Evolutionary conservation across 1,140 invertebrate species (phyloP).

Genomic region (Anastrepha ludens): DNA sequence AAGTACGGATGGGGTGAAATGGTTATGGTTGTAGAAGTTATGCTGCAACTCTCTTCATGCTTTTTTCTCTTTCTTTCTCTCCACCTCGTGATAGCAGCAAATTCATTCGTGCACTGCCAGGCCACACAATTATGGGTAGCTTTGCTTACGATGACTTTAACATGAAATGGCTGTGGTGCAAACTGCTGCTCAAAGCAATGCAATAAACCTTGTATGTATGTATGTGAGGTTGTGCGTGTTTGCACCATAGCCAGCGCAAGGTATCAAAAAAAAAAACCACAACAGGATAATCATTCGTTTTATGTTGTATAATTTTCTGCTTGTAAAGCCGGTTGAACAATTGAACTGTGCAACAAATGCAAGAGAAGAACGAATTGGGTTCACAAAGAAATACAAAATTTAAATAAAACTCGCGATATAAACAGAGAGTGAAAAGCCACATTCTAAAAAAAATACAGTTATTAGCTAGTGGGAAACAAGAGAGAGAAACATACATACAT

Average conservation of each 20-base stretch:
- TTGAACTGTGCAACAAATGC: constrained; percentile 3
- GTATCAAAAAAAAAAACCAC: constrained; percentile 58
- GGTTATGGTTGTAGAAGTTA: constrained; percentile 11
- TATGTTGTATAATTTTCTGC: constrained; percentile 72
- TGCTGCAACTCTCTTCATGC: background rate
- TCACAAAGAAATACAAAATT: too few species aligned
- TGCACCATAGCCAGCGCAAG: background rate
- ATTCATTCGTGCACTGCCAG: background rate
- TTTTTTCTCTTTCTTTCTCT: background rate
- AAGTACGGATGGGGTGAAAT: constrained; percentile 41
- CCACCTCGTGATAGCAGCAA: background rate
- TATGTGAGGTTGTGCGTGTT: background rate
- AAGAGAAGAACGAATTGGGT: too few species aligned
- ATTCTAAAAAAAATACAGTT: too few species aligned
- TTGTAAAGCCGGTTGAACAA: constrained; percentile 63
- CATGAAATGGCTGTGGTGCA: background rate
- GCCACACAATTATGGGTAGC: constrained; percentile 22
- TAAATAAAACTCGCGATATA: too few species aligned
- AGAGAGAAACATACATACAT: background rate
- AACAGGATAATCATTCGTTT: constrained; percentile 71
- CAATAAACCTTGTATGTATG: background rate
- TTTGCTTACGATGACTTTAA: constrained; percentile 22
- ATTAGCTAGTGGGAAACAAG: too few species aligned
- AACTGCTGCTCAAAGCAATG: background rate
- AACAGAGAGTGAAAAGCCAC: too few species aligned